Conservation (phyloP, 2,797 vertebrate genomes). For the Rhincodon typus region DNA sequence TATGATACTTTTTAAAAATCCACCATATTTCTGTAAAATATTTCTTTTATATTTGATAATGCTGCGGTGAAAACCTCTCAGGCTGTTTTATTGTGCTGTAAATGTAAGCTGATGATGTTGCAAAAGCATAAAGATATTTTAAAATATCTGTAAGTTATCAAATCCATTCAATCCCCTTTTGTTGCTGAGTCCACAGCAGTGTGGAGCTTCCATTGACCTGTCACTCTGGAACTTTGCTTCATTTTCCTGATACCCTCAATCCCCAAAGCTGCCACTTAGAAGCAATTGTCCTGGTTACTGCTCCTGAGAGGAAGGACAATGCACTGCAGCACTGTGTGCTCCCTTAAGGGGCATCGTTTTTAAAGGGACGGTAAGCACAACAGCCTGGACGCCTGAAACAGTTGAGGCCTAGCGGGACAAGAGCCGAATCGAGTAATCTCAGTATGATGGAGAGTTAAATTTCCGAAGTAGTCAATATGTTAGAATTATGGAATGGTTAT, state of each 20-base stretch:
- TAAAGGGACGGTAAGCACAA: background rate
- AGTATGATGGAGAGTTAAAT: background rate
- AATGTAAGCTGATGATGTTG: background rate
- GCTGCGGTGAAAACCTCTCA: background rate
- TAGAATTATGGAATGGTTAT: background rate
- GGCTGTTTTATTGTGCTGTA: background rate
- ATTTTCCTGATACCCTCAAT: background rate
- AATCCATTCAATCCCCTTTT: background rate
- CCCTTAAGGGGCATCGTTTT: background rate
- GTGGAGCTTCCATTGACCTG: background rate
- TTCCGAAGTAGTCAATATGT: background rate
- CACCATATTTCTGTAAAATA: background rate
- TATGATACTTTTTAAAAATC: background rate
- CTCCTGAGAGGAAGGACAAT: background rate
- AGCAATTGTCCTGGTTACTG: background rate
- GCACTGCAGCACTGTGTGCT: background rate
- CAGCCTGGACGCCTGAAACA: background rate
- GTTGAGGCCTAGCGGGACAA: background rate
- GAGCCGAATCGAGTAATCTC: background rate
- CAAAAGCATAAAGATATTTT: background rate
- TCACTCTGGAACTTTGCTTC: background rate
- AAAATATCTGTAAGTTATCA: background rate
- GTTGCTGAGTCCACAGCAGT: background rate
- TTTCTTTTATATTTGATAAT: background rate
- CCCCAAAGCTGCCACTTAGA: background rate